Base-by-base conservation (phyloP, 2,113 vertebrate species). In the Elaphurus davidianus region DNA sequence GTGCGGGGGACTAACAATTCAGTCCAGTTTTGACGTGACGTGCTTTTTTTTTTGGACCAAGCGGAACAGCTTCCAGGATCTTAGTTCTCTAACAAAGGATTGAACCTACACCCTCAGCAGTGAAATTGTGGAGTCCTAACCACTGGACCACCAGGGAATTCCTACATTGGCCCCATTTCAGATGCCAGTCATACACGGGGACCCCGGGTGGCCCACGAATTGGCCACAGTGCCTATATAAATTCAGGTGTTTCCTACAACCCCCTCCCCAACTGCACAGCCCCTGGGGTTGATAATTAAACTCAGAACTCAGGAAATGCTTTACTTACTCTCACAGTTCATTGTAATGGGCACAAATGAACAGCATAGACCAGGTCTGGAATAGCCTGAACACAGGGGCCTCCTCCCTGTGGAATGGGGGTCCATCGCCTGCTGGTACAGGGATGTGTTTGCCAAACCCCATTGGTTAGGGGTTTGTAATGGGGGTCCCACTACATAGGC, bases 341-440 rank as follows among this genome's bases (percentile, higher is more conserved):
- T 64, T 19, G 7, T 2, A n/a, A 25, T 10, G 28, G 52, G 30
- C 25, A 6, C 54, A 33, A 4, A 27, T 3, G 30, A 33, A 14
- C 43, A 16, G 47, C 59, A 25, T 1, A 6, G 74, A 12, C 23
- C 57, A 6, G 57, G 21, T 9, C n/a, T 40, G 9, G 12, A 33
- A 40, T 64, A 28, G 13, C 12, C 64, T 16, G 33, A 17, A 27
- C 50, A 3, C 2, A 5, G 3, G 9, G 9, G 52, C n/a, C 14
- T 33, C 30, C 16, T 52, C 43, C 12, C 36, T 28, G 0, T 0
- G 55, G 64, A 21, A 27, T 4, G 0, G 25, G 40, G 55, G 19
- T 16, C 21, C 7, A 45, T 21, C 2, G 0, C 13, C 36, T 11
- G 5, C 40, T 9, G 6, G 64, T 59, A 28, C 2, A 0, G 1